Evolutionary conservation across 2,797 vertebrate species (phyloP).

Genomic region (Xenops minutus): DNA sequence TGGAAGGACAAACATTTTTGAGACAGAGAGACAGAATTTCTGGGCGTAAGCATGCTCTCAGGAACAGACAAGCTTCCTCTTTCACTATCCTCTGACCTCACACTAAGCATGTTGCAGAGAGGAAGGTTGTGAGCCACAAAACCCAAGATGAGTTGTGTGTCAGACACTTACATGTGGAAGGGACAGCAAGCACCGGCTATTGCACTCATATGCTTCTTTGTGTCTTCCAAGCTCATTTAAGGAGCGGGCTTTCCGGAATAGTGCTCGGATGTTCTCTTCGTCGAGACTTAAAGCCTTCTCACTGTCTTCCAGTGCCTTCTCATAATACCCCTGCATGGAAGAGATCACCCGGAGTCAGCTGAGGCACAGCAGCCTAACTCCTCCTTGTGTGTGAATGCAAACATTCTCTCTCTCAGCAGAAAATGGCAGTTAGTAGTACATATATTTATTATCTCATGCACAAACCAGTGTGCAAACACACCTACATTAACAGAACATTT

Average conservation of each 20-base stretch:
- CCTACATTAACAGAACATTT: neutral
- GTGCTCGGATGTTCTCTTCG: conserved; percentile 85
- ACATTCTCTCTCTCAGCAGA: neutral
- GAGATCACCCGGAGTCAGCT: neutral
- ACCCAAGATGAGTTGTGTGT: neutral
- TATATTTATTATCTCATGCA: neutral
- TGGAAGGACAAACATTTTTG: neutral
- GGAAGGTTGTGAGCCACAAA: neutral
- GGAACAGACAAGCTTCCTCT: neutral
- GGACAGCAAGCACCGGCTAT: conserved; percentile 90
- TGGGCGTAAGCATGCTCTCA: neutral
- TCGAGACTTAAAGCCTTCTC: conserved; percentile 84
- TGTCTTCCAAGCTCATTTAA: conserved; percentile 89
- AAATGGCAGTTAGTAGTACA: neutral
- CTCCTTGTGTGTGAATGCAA: neutral
- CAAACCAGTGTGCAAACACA: neutral
- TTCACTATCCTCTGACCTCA: neutral
- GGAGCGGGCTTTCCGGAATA: conserved; percentile 91
- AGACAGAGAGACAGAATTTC: neutral
- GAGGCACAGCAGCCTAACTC: neutral
- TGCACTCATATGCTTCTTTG: conserved; percentile 94
- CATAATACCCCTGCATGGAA: conserved; percentile 84
- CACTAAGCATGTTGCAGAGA: neutral
- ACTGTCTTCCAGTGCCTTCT: conserved; percentile 91
- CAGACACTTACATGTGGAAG: conserved; percentile 86